Conservation (phyloP, 2,113 vertebrate genomes). For the Aepyceros melampus region DNA sequence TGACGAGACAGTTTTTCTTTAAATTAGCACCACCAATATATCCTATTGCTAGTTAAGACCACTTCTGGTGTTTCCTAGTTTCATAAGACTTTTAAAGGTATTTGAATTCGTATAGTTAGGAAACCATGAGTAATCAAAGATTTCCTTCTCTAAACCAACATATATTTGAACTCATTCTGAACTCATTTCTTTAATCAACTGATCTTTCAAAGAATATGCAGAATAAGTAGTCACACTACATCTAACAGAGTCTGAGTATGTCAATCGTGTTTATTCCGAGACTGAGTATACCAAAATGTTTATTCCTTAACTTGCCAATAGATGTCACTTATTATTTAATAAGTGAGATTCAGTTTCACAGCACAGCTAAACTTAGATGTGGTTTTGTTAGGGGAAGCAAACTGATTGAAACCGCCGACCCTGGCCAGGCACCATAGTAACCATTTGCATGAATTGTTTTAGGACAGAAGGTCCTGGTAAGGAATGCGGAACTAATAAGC, state of each 20-base stretch:
- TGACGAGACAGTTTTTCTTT: not conserved
- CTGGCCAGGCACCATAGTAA: not conserved
- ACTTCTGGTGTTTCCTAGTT: not conserved
- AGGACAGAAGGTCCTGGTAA: not conserved
- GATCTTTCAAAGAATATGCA: not conserved
- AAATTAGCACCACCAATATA: conserved; percentile 8
- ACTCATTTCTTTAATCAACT: conserved; percentile 7
- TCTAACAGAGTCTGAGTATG: not conserved
- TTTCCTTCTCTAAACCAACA: conserved; percentile 18
- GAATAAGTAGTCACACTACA: not conserved
- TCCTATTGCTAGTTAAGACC: not conserved
- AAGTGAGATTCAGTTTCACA: conserved; percentile 47
- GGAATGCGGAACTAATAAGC: not conserved
- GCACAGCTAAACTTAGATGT: conserved; percentile 64
- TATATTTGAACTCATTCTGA: not conserved
- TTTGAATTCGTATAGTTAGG: not conserved
- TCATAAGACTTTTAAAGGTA: not conserved
- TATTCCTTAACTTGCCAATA: conserved; percentile 34
- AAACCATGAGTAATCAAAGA: not conserved
- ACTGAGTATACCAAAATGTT: not conserved
- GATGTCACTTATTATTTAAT: conserved; percentile 47
- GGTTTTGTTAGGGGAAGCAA: not conserved
- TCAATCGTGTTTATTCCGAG: conserved; percentile 9
- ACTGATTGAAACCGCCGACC: not conserved
- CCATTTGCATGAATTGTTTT: not conserved